Base-by-base conservation (phyloP, 2,888 invertebrate species). In the Hipparchia semele region DNA sequence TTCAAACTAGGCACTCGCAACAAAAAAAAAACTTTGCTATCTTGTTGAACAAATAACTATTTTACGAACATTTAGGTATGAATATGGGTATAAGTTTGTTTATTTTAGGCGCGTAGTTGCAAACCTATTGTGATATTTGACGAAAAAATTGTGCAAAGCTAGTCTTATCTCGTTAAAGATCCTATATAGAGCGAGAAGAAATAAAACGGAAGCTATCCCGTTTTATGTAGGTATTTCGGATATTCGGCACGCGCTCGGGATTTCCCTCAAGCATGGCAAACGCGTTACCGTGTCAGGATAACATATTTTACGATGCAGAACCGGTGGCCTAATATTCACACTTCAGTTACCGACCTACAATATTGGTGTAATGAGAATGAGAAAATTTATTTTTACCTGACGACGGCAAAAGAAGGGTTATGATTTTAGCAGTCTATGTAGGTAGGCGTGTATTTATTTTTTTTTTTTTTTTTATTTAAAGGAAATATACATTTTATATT, bases 221-320 rank as follows among this genome's bases (percentile, higher is more conserved):
- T 61, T 69, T 69, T 69, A 69, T 54, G 13, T 54, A 54, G 53
- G 61, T 61, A 62, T 69, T 54, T 62, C 13, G 10, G 69, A 62
- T 69, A 69, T 69, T 69, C 13, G 61, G 61, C 54, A 61, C 13
- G 61, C 68, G 60, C 51, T n/a, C 53, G 53, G 61, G 61, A 60
- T 69, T 69, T 51, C 61, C 39, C 45, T 61, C 53, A 62, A 61
- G 69, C 54, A 53, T 69, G 61, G 69, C 53, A 61, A 68, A 69
- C 61, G 60, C 53, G 53, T 69, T 69, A 54, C 61, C 69, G 61
- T 54, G 53, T 53, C 61, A 49, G 45, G n/a, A 61, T 61, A 9
- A 61, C 53, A 53, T 69, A 53, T 69, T 69, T 61, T 69, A 60
- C 61, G 61, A 61, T 9, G 4, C 46, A 33, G 33, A 61, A 61